Conservation (phyloP, 2,888 invertebrate genomes). For the Diaprepes abbreviatus region DNA sequence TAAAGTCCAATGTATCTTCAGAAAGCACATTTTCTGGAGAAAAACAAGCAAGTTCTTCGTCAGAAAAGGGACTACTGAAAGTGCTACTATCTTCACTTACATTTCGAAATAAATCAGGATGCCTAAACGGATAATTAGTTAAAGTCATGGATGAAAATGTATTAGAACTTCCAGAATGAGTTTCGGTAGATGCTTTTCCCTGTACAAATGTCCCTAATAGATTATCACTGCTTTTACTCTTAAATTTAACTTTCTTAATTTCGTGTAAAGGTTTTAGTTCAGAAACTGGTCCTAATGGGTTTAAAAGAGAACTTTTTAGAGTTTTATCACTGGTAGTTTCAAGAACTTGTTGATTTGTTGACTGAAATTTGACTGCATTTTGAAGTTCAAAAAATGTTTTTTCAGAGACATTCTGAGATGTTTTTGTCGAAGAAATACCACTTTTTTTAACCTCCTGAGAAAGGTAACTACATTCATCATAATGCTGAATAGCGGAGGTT, state of each 20-base stretch:
- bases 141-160: background rate
- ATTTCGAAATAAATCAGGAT: conserved; percentile 26
- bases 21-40: conserved; percentile 48
- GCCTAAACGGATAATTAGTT: background rate
- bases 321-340: background rate
- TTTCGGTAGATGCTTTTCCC: conserved; percentile 12
- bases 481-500: background rate
- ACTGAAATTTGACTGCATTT: background rate
- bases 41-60: conserved; percentile 49
- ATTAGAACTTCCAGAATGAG: background rate
- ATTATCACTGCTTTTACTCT: conserved; percentile 15
- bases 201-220: background rate
- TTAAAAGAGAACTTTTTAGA: background rate
- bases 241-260: conserved; percentile 28
- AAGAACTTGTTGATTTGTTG: background rate
- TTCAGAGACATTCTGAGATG: background rate
- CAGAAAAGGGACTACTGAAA: conserved; percentile 49
- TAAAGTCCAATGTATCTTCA: conserved; percentile 59
- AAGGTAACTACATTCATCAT: background rate
- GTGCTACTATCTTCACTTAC: conserved; percentile 53
- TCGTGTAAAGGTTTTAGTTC: background rate
- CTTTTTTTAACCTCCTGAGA: background rate
- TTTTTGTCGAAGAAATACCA: background rate
- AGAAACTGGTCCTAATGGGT: background rate
- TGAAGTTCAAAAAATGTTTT: conserved; percentile 2